A percentile compares a stretch with the other conserved stretches of the same genome.
Evolutionary conservation across 1,140 invertebrate genomes (phyloP).

Genomic region (Philotrypesis tridentata): DNA sequence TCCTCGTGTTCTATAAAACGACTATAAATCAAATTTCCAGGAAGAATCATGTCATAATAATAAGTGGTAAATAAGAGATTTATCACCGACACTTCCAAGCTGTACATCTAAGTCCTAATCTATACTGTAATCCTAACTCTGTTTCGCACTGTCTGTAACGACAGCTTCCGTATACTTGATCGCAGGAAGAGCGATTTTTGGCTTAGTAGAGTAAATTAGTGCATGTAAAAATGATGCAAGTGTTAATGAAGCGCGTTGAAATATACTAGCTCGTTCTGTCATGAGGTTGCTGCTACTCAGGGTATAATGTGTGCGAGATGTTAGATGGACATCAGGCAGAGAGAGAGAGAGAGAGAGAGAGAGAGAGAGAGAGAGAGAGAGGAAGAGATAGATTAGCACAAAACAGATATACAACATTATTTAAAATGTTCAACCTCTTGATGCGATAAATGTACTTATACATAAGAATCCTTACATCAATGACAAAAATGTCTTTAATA

Average conservation of each 20-base stretch:
- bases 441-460: no score
- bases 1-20: not conserved
- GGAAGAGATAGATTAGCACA: not conserved
- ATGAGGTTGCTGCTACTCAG: not conserved
- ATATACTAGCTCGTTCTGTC: not conserved
- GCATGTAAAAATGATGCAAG: not conserved
- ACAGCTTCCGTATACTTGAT: constrained; percentile 49
- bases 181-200: constrained; percentile 29
- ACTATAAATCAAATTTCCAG: constrained; percentile 6
- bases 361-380: not conserved
- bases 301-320: not conserved
- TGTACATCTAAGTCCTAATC: not conserved
- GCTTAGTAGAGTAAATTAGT: not conserved
- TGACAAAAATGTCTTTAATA: no score
- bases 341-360: not conserved
- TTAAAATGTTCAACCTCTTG: no score
- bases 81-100: constrained; percentile 15
- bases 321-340: no score
- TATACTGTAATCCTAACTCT: constrained; percentile 36
- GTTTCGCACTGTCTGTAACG: constrained; percentile 52
- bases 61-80: not conserved
- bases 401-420: no score
- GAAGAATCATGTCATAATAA: not conserved
- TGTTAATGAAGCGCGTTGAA: constrained; percentile 24
- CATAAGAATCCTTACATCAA: no score